Evolutionary conservation across 2,797 vertebrate species (phyloP).

Genomic region (Chlorospingus semifuscus): DNA sequence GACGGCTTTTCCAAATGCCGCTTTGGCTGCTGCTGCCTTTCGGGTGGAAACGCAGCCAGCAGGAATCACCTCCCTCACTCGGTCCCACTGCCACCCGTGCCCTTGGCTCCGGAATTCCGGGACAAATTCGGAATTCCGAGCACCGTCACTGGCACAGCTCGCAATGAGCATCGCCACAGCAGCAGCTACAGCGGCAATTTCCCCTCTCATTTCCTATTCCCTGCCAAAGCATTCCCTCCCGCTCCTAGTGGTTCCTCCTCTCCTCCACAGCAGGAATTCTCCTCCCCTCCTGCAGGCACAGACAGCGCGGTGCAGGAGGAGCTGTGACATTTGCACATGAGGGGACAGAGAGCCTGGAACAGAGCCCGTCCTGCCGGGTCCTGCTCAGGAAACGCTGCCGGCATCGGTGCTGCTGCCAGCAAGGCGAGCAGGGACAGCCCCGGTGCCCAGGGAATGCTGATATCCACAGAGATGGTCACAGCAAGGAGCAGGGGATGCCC

Average conservation of each 20-base stretch:
- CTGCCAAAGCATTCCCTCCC: not conserved
- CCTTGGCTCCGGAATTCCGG: not conserved
- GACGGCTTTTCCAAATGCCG: not conserved
- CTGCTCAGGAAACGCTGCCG: not conserved
- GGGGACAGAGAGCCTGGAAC: not conserved
- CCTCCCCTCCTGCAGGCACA: not conserved
- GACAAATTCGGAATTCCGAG: not conserved
- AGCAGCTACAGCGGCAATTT: fast-evolving
- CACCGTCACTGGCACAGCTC: fast-evolving
- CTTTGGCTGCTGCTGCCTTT: not conserved
- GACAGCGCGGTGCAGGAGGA: not conserved
- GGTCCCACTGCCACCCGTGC: not conserved
- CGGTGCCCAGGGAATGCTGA: fast-evolving
- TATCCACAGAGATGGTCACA: not conserved
- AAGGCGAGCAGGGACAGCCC: not conserved
- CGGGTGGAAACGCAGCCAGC: not conserved
- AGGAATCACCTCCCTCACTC: not conserved
- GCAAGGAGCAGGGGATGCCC: not conserved
- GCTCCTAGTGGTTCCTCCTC: not conserved
- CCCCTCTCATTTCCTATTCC: fast-evolving
- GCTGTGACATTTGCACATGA: not conserved
- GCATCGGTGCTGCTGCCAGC: not conserved
- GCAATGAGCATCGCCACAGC: not conserved
- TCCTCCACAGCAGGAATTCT: not conserved
- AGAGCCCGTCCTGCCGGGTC: not conserved